Conservation (phyloP, 2,888 invertebrate species). For the Drosophila kambysellisi region DNA sequence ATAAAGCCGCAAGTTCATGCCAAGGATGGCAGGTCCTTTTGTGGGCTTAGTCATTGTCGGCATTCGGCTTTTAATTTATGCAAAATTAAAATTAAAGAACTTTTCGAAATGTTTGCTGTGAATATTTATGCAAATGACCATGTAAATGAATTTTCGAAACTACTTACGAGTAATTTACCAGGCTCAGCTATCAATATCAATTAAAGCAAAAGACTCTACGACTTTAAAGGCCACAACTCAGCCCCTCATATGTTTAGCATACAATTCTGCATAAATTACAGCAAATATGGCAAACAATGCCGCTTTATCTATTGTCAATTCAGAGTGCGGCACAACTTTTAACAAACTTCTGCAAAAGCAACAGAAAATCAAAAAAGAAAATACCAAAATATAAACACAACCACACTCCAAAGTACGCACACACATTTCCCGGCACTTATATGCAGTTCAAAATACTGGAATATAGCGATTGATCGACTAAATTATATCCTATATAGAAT, state of each 20-base stretch:
- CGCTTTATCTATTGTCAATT: constrained; percentile 57
- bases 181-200: constrained; percentile 59
- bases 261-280: constrained; percentile 65
- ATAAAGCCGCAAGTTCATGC: constrained; percentile 79
- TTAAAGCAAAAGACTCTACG: constrained; percentile 37
- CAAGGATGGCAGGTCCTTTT: constrained; percentile 38
- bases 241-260: constrained; percentile 37
- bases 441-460: constrained; percentile 43
- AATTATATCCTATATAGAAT: constrained; percentile 9
- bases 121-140: constrained; percentile 70
- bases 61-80: constrained; percentile 73
- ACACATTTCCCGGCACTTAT: constrained; percentile 60
- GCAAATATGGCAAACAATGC: constrained; percentile 60
- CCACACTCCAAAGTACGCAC: constrained; percentile 31
- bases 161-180: constrained; percentile 69
- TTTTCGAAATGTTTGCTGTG: constrained; percentile 47
- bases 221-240: constrained; percentile 24
- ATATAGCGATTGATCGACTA: constrained; percentile 1
- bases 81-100: constrained; percentile 79
- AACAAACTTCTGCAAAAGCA: constrained; percentile 49
- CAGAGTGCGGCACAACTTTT: constrained; percentile 52
- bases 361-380: constrained; percentile 40
- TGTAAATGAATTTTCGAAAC: constrained; percentile 72
- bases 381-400: constrained; percentile 45
- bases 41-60: constrained; percentile 67